Base-by-base conservation (phyloP, 2,888 invertebrate species). In the Vandiemenella viatica region DNA sequence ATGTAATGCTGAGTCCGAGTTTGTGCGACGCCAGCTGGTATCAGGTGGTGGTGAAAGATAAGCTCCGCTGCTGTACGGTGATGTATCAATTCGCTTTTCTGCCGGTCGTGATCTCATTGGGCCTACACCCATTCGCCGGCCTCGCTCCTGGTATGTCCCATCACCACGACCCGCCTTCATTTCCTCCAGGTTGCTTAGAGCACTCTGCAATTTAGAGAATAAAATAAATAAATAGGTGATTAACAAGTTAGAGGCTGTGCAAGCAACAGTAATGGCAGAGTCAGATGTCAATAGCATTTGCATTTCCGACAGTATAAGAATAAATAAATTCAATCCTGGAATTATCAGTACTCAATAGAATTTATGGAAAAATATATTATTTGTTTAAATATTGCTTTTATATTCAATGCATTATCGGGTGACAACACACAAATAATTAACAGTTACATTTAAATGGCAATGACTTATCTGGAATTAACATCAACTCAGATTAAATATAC, bases 1-100 rank as follows among this genome's bases (percentile, higher is more conserved):
- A 68, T 85, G 88, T 56, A 95, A 73, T 22, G 93, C 92, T 5
- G 93, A 92, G 70, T 95, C 95, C 0, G 92, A 93, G 65, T 90
- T 89, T 43, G 92, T 89, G 60, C 93, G 80, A 56, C 93, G 76
- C 92, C 93, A 95, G 63, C 80, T 85, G 55, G 85, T 82, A 63
- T 91, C 90, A 37, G 84, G 76, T 8, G 92, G 91, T 62, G 61
- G 60, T 5, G 85, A 86, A 48, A 76, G 63, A 52, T 62, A 63
- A 5, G 60, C 55, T 4, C 61, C 61, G 45, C 59, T 58, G 60
- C 83, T 81, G 60, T 89, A 89, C 0, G 88, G 89, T 54, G 88
- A 88, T 45, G 85, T 84, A 66, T 88, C 88, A 60, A 85, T 80
- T 60, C 82, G 80, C 50, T 86, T 74, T 59, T 88, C 87, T 38